Percentiles rank a stretch among this genome's conserved stretches.
Conservation (phyloP, 2,888 invertebrate genomes). For the Aporophyla nigra region DNA sequence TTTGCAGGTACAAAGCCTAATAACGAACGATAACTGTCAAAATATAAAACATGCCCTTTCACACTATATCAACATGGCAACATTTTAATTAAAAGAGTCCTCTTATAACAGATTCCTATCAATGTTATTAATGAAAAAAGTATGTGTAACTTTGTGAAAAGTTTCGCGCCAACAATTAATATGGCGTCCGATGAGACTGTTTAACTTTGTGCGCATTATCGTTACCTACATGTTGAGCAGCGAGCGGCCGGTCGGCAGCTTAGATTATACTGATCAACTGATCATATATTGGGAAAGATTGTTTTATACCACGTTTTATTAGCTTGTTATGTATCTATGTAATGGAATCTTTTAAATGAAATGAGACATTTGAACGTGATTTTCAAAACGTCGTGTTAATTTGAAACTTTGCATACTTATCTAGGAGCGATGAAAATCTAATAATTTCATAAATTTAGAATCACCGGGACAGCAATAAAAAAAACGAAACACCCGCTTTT, state of each 20-base stretch:
- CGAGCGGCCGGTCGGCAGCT: background rate
- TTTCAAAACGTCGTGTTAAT: no score
- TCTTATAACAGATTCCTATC: constrained; percentile 33
- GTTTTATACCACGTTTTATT: no score
- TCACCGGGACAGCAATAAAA: no score
- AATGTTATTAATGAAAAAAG: constrained; percentile 58
- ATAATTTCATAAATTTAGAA: no score
- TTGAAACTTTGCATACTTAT: no score
- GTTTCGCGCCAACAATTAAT: constrained; percentile 46
- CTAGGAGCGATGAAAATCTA: no score
- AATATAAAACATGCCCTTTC: background rate
- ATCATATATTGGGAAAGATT: background rate
- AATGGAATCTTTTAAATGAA: no score
- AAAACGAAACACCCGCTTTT: no score
- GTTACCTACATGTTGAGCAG: background rate
- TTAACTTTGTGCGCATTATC: constrained; percentile 16
- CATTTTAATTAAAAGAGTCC: constrained; percentile 45
- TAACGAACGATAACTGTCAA: background rate
- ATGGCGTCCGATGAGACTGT: constrained; percentile 25
- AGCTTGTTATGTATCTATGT: no score
- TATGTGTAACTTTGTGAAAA: constrained; percentile 42
- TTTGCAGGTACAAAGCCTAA: background rate
- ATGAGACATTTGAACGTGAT: no score
- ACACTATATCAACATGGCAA: background rate
- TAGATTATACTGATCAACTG: constrained; percentile 7